These are phyloP conservation scores for Campaea margaritaria DNA, from an alignment of 2,888 invertebrate genomes.

Conservation along the genomic window DNA sequence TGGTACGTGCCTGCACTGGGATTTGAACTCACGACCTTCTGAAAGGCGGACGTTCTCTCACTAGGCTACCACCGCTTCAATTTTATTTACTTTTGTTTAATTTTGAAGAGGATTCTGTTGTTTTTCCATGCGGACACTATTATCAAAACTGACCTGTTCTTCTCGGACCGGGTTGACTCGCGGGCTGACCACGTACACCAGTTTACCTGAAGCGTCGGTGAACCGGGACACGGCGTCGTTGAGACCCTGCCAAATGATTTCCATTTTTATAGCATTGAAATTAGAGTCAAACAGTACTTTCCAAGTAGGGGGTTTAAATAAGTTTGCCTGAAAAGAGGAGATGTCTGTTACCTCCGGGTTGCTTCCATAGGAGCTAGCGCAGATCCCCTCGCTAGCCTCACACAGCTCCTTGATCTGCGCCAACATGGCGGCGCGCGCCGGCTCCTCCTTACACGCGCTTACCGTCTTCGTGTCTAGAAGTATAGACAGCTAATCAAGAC, in stretches of 20 bases:
- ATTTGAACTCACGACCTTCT: too few species aligned
- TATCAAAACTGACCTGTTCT: slow-evolving; percentile 47
- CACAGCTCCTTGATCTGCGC: slow-evolving; percentile 47
- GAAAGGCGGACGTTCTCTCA: too few species aligned
- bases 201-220: slow-evolving; percentile 43
- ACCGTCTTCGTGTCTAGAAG: slow-evolving; percentile 49
- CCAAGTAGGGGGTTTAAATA: too few species aligned
- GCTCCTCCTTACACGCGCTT: slow-evolving; percentile 41
- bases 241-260: slow-evolving; percentile 39
- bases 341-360: slow-evolving; percentile 32
- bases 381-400: slow-evolving; percentile 47
- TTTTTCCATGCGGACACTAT: too few species aligned
- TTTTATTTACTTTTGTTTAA: too few species aligned
- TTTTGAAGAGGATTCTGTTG: too few species aligned
- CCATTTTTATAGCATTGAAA: background rate
- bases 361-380: slow-evolving; percentile 34
- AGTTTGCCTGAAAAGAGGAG: too few species aligned
- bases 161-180: slow-evolving; percentile 45
- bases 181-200: slow-evolving; percentile 47
- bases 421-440: slow-evolving; percentile 44
- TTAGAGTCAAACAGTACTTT: too few species aligned
- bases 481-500: too few species aligned
- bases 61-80: too few species aligned
- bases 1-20: too few species aligned
- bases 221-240: slow-evolving; percentile 51